Base-by-base conservation (phyloP, 92 coral and sea anemone genomes). In the Heteractis magnifica region DNA sequence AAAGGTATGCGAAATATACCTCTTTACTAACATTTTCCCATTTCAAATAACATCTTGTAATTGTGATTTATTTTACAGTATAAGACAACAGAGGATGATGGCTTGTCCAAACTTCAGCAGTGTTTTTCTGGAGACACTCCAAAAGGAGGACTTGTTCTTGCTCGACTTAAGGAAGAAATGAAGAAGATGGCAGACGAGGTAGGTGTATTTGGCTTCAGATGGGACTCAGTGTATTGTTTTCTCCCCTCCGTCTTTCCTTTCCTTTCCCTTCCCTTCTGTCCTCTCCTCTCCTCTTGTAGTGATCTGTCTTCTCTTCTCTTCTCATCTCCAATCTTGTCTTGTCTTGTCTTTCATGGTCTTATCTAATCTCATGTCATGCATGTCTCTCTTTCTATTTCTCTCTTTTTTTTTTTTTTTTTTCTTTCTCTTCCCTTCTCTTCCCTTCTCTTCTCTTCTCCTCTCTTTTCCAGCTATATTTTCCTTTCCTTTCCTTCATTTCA, bases 121-220 rank as follows among this genome's bases (percentile, higher is more conserved):
- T 76, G 81, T 50, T 74, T 62, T 4, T n/a, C 88, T 7, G 49
- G 83, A 21, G 88, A 78, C 64, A 77, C 77, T 55, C 85, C 89
- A 14, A 52, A 77, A 72, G 87, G 86, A 2, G 65, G 82, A 34
- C 78, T 80, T 16, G 70, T 90, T 19, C 81, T 90, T 21, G 73
- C 70, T 41, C 79, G 83, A 55, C 84, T 90, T 13, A 90, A 83
- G 62, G 71, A 83, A 52, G 93, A 90, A 72, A 90, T 90, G 93
- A 73, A 52, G 52, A 87, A 85, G 81, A 56, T 89, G 2, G 82
- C 87, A 58, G 52, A 81, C 56, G 78, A 68, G 8, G 73, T 68
- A 68, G 23, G 71, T 64, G 71, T 64, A 10, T 26, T 68, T n/a
- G 18, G 3, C 21, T 19, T 12, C 64, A 58, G 0, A 58, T 58